Evolutionary conservation across 2,888 invertebrate species (phyloP), one percentile per base, ranked within the genome.

Genomic region (Melanargia galathea): DNA sequence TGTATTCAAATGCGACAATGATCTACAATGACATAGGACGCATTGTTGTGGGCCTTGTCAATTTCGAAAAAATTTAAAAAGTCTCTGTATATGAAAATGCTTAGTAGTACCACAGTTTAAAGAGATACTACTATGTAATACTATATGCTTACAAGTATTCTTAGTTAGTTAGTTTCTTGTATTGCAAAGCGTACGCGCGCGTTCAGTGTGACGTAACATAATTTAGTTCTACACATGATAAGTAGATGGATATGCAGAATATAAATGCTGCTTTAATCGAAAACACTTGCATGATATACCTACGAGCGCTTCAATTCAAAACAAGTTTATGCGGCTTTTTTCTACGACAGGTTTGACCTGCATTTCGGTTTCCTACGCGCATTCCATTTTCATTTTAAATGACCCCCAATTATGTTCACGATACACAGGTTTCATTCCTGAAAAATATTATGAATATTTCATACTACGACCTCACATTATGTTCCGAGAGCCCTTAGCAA

Each of bases 391-490:
- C 26, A 43, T 57, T 57, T 57, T 55, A 24, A 40, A 55, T 55
- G 40, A 55, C 40, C 24, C n/a, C 24, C 54, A 40, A 46, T 57
- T 33, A 57, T 30, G 22, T n/a, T 55, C 40, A 55, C 40, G 13
- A 52, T 20, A 40, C 2, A 57, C 33, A 7, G 26, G 22, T 45
- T 33, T 33, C 33, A 57, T 45, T 45, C n/a, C 56, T 11, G 13
- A 46, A 57, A 57, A 35, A 46, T 57, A 22, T 46, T 8, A 46
- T 57, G 30, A 57, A 57, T 57, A 57, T 57, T 57, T 57, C 2
- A 56, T 45, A 38, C 5, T 48, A 48, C 45, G n/a, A 43, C 26
- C 33, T 35, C 57, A 13, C 35, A 46, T 46, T 46, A 22, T 46
- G 18, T 16, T 8, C 16, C 43, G 6, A 43, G 18, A 43, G 43